Conservation (phyloP, 2,797 vertebrate species). For the Pseudomugil gertrudae region DNA sequence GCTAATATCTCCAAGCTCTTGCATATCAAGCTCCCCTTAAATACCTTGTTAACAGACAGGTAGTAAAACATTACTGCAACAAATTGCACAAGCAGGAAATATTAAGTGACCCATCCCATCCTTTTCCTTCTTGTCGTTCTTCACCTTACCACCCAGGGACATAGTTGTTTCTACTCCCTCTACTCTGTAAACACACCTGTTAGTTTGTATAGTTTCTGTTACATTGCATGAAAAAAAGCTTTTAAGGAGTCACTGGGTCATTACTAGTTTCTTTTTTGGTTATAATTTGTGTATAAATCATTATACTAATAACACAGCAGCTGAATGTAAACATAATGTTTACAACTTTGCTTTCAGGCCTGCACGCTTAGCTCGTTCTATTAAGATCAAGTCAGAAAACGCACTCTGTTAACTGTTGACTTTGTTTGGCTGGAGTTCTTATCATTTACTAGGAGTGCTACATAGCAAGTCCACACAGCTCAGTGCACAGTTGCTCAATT, state of each 20-base stretch:
- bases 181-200: slow-evolving; percentile 45
- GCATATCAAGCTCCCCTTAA: neutral
- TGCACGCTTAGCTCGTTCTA: slow-evolving; percentile 1
- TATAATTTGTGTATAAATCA: slow-evolving; percentile 38
- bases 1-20: neutral
- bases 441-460: neutral
- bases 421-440: slow-evolving; percentile 9
- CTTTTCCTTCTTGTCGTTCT: slow-evolving; percentile 1
- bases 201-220: slow-evolving; percentile 52
- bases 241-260: neutral
- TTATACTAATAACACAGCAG: neutral
- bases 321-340: slow-evolving; percentile 21
- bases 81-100: slow-evolving; percentile 11
- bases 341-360: slow-evolving; percentile 14
- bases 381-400: slow-evolving; percentile 2
- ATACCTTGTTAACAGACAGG: neutral
- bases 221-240: slow-evolving; percentile 7
- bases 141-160: neutral
- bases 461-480: slow-evolving; percentile 43
- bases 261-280: neutral
- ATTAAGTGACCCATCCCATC: slow-evolving; percentile 20
- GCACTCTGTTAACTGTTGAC: slow-evolving; percentile 3
- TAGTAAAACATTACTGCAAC: neutral
- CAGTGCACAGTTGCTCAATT: slow-evolving; percentile 43
- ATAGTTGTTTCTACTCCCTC: neutral